These are phyloP conservation scores for Pimephales promelas DNA, from an alignment of 2,113 vertebrate species.

Conservation along the genomic window DNA sequence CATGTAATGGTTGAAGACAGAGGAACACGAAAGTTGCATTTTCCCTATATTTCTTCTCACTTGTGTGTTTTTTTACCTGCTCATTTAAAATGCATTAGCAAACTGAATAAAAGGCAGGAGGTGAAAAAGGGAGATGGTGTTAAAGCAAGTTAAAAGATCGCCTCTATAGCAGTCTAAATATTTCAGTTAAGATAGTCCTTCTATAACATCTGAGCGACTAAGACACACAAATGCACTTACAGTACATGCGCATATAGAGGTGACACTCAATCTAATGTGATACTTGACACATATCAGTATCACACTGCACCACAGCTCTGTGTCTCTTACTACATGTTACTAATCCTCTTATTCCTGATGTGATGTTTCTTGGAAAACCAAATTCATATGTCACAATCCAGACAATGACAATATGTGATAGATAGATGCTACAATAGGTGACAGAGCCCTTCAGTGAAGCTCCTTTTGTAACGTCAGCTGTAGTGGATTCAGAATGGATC, in stretches of 20 bases:
- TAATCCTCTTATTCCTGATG: slow-evolving; percentile 37
- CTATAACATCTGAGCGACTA: neutral
- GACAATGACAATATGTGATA: neutral
- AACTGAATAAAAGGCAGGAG: neutral
- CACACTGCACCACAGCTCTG: neutral
- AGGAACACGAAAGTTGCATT: slow-evolving; percentile 5
- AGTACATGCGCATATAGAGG: neutral
- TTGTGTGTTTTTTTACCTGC: slow-evolving; percentile 3
- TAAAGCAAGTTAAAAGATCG: slow-evolving; percentile 11
- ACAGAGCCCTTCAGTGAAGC: neutral
- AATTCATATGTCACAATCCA: slow-evolving; percentile 32
- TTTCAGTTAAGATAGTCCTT: slow-evolving; percentile 16
- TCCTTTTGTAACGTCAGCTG: neutral
- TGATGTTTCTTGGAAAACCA: slow-evolving; percentile 19
- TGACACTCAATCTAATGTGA: neutral
- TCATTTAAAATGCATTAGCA: slow-evolving; percentile 23
- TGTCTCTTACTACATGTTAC: neutral
- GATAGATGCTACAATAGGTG: neutral
- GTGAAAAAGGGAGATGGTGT: neutral
- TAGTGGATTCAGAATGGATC: neutral
- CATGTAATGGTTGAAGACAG: slow-evolving; percentile 13
- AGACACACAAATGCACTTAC: slow-evolving; percentile 44
- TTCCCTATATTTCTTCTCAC: slow-evolving; percentile 17
- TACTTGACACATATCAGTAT: slow-evolving; percentile 14
- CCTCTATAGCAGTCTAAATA: slow-evolving; percentile 11